Percentiles rank a stretch among this genome's conserved stretches.
phyloP scores from a whole-genome alignment of 2,113 vertebrate genomes.

The Neotragus pygmaeus region DNA sequence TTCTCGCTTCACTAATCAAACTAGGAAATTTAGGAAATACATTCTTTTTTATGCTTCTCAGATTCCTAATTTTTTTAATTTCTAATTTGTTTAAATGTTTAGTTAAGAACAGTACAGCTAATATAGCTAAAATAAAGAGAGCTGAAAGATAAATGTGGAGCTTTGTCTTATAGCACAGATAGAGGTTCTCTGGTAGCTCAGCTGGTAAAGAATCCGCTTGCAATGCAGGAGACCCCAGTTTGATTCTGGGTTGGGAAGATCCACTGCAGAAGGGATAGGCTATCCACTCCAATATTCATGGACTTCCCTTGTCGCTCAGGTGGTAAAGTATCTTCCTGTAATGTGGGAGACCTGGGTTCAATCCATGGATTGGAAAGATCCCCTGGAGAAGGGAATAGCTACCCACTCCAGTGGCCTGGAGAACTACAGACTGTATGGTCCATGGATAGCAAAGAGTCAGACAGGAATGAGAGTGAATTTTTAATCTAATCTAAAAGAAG shows the following conservation, averaged over 20 bases:
- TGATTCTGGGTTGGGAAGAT: background rate
- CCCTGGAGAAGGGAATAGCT: background rate
- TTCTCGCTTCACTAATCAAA: conserved; percentile 28
- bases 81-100: conserved; percentile 60
- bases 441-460: background rate
- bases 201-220: background rate
- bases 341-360: background rate
- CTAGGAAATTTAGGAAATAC: background rate
- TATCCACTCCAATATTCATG: background rate
- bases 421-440: rapidly evolving
- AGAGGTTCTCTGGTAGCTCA: background rate
- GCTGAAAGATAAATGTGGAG: background rate
- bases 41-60: conserved; percentile 46
- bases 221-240: background rate
- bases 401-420: background rate
- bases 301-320: background rate
- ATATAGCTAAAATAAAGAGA: conserved; percentile 51
- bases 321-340: background rate
- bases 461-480: background rate
- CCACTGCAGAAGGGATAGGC: background rate
- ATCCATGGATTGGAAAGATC: background rate
- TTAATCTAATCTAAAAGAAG: conserved; percentile 11
- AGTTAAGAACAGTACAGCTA: conserved; percentile 62
- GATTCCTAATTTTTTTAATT: conserved; percentile 43
- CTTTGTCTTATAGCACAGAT: background rate